Base-by-base conservation (phyloP, 2,113 vertebrate genomes). In the Barbus barbus region DNA sequence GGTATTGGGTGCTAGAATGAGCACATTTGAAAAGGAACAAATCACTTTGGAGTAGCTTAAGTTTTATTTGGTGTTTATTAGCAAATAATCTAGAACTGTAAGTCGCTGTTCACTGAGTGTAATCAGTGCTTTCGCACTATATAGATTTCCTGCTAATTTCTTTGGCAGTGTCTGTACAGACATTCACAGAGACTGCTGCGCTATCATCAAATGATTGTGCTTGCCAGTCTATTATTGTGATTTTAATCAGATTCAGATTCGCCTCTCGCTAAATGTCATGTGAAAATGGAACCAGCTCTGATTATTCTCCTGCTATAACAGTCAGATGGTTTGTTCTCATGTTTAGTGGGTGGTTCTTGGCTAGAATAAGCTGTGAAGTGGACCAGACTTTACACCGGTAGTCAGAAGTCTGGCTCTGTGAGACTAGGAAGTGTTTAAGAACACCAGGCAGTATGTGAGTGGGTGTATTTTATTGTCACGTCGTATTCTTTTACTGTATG, bases 311-410 rank as follows among this genome's bases (percentile, higher is more conserved):
- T 69, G 33, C 22, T 71, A 22, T 71, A 38, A 38, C 4, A 46
- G 71, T 73, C 38, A 24, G 41, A 46, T 14, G n/a, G 36, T 73
- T 73, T 65, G 63, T 46, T 73, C 71, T 46, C n/a, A 16, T 44
- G 1, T 24, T 73, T 73, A 16, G 71, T 73, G 41, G 71, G 71
- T 73, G 71, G 71, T 46, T 73, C 71, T 73, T 73, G 71, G 71
- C 71, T 73, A 16, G 22, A 73, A 71, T 65, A 73, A 73, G 38
- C n/a, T 73, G 71, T 73, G 13, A 73, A 73, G 20, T n/a, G 33
- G 67, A 71, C 67, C 67, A 71, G 67, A 71, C 63, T 65, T 65
- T 65, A 65, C 67, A 73, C 71, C n/a, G 41, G 71, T 46, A 73
- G 38, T 24, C 22, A 73, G 24, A 73, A 24, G 41, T 73, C 71